phyloP scores from a whole-genome alignment of 2,888 invertebrate genomes.

The Steinernema hermaphroditum region DNA sequence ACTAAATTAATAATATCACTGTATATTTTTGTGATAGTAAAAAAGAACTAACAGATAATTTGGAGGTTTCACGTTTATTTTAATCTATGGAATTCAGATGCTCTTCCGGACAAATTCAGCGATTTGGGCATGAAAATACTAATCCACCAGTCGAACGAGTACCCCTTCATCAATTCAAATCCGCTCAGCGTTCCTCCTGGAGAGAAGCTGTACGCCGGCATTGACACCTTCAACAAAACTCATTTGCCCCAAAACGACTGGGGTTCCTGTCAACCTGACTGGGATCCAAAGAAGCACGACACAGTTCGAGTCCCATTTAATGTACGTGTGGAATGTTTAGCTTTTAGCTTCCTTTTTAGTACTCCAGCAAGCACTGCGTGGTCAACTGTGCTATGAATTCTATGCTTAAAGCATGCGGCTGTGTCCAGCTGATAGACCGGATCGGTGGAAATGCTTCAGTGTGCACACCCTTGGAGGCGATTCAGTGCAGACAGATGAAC shows the following conservation, averaged over 20 bases:
- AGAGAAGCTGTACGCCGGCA: constrained; percentile 43
- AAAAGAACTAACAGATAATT: too few species aligned
- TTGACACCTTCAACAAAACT: constrained; percentile 44
- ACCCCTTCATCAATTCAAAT: constrained; percentile 42
- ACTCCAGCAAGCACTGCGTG: constrained; percentile 50
- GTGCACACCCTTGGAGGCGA: constrained; percentile 37
- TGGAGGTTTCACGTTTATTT: too few species aligned
- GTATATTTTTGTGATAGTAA: too few species aligned
- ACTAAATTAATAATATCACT: too few species aligned
- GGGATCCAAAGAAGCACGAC: constrained; percentile 36
- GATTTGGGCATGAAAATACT: constrained; percentile 47
- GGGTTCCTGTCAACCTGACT: constrained; percentile 49
- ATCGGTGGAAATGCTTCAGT: constrained; percentile 22
- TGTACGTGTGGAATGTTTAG: constrained; percentile 25
- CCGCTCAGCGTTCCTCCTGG: constrained; percentile 45
- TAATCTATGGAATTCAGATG: constrained; percentile 20
- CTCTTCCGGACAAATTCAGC: constrained; percentile 27
- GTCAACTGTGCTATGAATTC: constrained; percentile 40
- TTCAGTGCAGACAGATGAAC: constrained; percentile 27
- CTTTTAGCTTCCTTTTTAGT: constrained; percentile 37
- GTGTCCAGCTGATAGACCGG: constrained; percentile 40
- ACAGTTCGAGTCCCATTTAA: constrained; percentile 33
- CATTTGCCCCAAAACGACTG: constrained; percentile 48
- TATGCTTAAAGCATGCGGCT: constrained; percentile 42
- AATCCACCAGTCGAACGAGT: constrained; percentile 42